phyloP scores from a whole-genome alignment of 1,140 invertebrate genomes.

The Trypoxylus dichotomus region DNA sequence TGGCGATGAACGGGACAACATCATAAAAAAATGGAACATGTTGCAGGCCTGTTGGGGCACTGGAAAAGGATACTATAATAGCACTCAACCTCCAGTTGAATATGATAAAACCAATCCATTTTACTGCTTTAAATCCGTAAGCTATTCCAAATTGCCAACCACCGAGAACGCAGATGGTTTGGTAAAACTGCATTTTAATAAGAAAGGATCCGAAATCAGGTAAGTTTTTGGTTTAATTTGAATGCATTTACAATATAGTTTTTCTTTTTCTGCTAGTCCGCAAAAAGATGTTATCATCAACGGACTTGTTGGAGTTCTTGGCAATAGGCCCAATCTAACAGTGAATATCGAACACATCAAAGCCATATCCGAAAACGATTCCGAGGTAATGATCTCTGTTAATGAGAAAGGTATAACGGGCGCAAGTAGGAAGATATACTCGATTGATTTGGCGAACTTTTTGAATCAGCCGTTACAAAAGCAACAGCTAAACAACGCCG shows the following conservation, averaged over 20 bases:
- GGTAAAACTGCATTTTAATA: constrained; percentile 80
- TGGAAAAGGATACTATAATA: constrained; percentile 76
- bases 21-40: constrained; percentile 91
- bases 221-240: constrained; percentile 45
- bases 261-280: constrained; percentile 49
- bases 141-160: constrained; percentile 81
- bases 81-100: constrained; percentile 73
- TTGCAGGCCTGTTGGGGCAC: constrained; percentile 90
- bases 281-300: constrained; percentile 74
- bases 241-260: neutral
- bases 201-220: constrained; percentile 75
- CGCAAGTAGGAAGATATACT: constrained; percentile 69
- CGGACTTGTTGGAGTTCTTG: constrained; percentile 69
- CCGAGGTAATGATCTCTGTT: constrained; percentile 73
- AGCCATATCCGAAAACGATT: constrained; percentile 72
- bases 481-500: constrained; percentile 68
- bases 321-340: constrained; percentile 80
- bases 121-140: constrained; percentile 90
- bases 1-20: constrained; percentile 89
- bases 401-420: constrained; percentile 73
- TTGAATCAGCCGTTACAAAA: constrained; percentile 70
- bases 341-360: constrained; percentile 77
- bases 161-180: constrained; percentile 85
- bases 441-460: constrained; percentile 71
- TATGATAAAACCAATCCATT: constrained; percentile 88